phyloP scores from a whole-genome alignment of 2,888 invertebrate genomes.

The Ectemnius cavifrons region DNA sequence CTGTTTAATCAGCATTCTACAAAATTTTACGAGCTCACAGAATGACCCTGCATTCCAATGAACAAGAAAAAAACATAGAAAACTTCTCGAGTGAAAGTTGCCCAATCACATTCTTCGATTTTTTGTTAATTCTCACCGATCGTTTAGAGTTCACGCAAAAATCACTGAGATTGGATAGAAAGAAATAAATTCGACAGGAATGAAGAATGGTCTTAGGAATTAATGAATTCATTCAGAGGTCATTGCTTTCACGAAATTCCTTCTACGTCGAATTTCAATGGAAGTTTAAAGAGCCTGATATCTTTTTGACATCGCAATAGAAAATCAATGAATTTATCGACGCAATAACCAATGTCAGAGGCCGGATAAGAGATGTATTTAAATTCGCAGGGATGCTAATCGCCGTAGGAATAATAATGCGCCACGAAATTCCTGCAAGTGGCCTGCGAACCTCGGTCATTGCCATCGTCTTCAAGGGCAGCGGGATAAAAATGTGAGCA shows the following conservation, averaged over 20 bases:
- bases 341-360: background rate
- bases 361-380: background rate
- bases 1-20: too few relatives aligned
- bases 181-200: too few relatives aligned
- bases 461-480: constrained; percentile 34
- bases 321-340: background rate
- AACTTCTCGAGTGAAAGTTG: too few relatives aligned
- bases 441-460: constrained; percentile 26
- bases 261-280: background rate
- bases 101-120: too few relatives aligned
- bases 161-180: too few relatives aligned
- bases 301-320: background rate
- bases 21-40: background rate
- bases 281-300: background rate
- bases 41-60: too few relatives aligned
- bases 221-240: too few relatives aligned
- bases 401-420: constrained; percentile 13
- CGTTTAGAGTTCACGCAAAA: too few relatives aligned
- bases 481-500: constrained; percentile 11
- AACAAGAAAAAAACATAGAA: too few relatives aligned
- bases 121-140: too few relatives aligned
- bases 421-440: constrained; percentile 24
- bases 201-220: too few relatives aligned
- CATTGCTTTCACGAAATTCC: background rate
- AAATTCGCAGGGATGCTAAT: constrained; percentile 17